Evolutionary conservation across 2,113 vertebrate genomes (phyloP).

Genomic region (Stegastes partitus): DNA sequence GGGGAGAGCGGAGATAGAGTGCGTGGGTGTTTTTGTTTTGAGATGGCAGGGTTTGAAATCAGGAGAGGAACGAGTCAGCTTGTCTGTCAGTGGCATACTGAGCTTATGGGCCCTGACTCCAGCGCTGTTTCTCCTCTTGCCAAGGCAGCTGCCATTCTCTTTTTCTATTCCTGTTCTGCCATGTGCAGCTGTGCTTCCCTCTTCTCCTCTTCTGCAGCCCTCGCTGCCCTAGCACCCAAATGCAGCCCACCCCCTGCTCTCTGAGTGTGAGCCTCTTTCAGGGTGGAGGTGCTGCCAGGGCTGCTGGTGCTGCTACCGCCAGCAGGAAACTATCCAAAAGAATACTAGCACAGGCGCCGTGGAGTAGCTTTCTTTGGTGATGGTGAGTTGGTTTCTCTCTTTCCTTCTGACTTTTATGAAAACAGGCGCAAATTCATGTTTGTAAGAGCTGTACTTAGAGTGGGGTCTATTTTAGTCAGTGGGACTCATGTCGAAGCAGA

Average conservation of each 20-base stretch:
- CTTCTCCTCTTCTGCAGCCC: slow-evolving; percentile 60
- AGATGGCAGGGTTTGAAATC: slow-evolving; percentile 85
- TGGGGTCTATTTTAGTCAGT: not conserved
- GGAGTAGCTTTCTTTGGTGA: slow-evolving; percentile 82
- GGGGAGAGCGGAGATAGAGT: slow-evolving; percentile 81
- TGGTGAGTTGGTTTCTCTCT: slow-evolving; percentile 79
- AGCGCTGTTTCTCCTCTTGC: slow-evolving; percentile 47
- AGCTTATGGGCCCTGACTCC: slow-evolving; percentile 70
- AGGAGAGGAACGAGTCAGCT: slow-evolving; percentile 75
- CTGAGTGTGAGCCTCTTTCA: slow-evolving; percentile 68
- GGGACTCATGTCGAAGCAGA: not conserved
- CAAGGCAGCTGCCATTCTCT: slow-evolving; percentile 55
- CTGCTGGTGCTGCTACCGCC: slow-evolving; percentile 58
- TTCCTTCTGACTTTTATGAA: slow-evolving; percentile 18
- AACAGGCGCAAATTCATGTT: not conserved
- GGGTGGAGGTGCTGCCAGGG: slow-evolving; percentile 69
- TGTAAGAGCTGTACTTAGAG: slow-evolving; percentile 3
- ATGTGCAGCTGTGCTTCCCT: slow-evolving; percentile 68
- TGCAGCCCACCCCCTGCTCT: slow-evolving; percentile 70
- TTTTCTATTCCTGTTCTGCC: slow-evolving; percentile 57
- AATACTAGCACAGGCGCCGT: slow-evolving; percentile 57
- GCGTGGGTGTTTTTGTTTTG: slow-evolving; percentile 90
- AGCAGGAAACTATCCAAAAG: slow-evolving; percentile 70
- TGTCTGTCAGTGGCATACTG: slow-evolving; percentile 76
- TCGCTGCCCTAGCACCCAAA: slow-evolving; percentile 65